Percentiles rank a stretch among this genome's conserved stretches.
These are phyloP conservation scores for Microtus montanus DNA, from an alignment of 2,113 vertebrate genomes.

Conservation along the genomic window DNA sequence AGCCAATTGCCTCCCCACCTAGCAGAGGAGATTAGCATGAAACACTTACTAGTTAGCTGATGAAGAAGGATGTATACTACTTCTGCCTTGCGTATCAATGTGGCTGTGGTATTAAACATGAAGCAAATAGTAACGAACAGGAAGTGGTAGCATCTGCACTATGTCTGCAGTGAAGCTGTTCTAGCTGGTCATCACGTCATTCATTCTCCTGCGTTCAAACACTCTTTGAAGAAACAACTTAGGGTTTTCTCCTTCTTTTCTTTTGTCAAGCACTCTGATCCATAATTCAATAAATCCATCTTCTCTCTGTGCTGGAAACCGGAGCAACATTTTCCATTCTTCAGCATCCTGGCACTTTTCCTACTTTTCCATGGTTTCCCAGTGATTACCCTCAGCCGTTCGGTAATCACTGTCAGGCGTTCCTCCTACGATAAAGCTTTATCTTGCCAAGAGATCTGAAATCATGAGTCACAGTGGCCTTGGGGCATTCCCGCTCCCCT, in stretches of 20 bases:
- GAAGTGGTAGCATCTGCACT: neutral
- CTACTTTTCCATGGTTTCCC: constrained; percentile 65
- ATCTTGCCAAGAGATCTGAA: constrained; percentile 22
- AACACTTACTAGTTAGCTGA: neutral
- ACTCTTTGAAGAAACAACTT: neutral
- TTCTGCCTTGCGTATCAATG: neutral
- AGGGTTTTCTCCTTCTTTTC: neutral
- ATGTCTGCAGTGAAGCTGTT: neutral
- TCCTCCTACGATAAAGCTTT: neutral
- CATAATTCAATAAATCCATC: constrained; percentile 41
- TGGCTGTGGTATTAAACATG: neutral
- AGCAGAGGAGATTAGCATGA: neutral
- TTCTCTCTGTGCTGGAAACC: constrained; percentile 38
- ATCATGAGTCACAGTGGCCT: neutral
- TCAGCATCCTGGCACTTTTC: constrained; percentile 29
- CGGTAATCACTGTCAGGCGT: neutral
- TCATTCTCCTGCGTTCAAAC: neutral
- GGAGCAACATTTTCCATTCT: constrained; percentile 60
- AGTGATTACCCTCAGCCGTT: constrained; percentile 23
- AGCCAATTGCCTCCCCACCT: too few species aligned
- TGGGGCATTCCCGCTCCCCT: neutral
- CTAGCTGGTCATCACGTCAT: neutral
- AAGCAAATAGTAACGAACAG: neutral
- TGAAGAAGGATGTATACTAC: neutral
- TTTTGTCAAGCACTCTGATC: constrained; percentile 28